A percentile compares a stretch with the other conserved stretches of the same genome.
phyloP scores from a whole-genome alignment of 2,888 invertebrate species.

The Cheilosia variabilis region DNA sequence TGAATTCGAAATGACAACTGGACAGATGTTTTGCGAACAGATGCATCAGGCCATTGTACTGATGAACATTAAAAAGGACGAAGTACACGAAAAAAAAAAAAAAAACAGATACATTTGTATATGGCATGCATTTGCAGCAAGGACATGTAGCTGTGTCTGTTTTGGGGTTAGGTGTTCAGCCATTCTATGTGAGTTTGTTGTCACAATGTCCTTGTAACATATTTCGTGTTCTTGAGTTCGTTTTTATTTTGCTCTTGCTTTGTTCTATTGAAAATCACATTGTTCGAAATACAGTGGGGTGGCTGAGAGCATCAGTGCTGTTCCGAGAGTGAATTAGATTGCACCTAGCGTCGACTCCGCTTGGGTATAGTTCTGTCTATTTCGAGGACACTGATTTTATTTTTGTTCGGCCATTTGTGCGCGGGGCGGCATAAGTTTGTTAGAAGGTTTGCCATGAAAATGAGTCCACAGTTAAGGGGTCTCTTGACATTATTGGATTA shows the following conservation, averaged over 20 bases:
- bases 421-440: neutral
- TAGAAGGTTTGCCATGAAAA: no score
- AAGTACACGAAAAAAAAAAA: slow-evolving; percentile 28
- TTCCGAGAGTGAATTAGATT: neutral
- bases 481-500: no score
- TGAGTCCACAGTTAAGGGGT: no score
- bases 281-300: slow-evolving; percentile 12
- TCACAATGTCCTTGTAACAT: slow-evolving; percentile 71
- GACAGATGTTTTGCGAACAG: slow-evolving; percentile 14
- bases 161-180: slow-evolving; percentile 51
- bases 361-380: neutral
- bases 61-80: slow-evolving; percentile 4
- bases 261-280: slow-evolving; percentile 48
- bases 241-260: slow-evolving; percentile 23
- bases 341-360: slow-evolving; percentile 4
- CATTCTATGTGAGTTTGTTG: slow-evolving; percentile 63
- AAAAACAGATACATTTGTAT: slow-evolving; percentile 3
- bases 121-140: slow-evolving; percentile 28
- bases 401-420: no score
- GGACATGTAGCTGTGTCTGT: slow-evolving; percentile 44
- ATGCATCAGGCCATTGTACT: slow-evolving; percentile 2
- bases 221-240: slow-evolving; percentile 53
- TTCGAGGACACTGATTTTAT: slow-evolving; percentile 13
- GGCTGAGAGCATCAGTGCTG: neutral
- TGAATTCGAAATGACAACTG: slow-evolving; percentile 40